phyloP scores from a whole-genome alignment of 1,140 invertebrate genomes.

The Aphaenogaster rudis region DNA sequence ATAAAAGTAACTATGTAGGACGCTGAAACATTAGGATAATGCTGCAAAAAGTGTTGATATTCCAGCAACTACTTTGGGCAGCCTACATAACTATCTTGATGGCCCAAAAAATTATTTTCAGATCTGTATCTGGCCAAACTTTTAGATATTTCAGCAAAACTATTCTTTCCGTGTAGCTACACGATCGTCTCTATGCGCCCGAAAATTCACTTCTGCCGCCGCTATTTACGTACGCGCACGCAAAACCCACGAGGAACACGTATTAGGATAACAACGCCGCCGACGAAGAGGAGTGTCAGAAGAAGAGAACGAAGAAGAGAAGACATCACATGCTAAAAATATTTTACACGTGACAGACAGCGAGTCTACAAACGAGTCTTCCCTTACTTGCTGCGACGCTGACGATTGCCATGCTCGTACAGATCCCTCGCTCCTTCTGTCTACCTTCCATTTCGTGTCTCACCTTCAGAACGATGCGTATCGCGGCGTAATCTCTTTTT shows the following conservation, averaged over 20 bases:
- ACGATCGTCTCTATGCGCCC: background rate
- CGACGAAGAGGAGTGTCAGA: background rate
- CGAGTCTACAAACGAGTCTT: constrained; percentile 24
- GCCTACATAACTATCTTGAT: too few species aligned
- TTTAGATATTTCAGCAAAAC: too few species aligned
- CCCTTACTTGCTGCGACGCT: constrained; percentile 60
- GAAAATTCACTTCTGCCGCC: background rate
- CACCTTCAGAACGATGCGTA: constrained; percentile 42
- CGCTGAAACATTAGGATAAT: too few species aligned
- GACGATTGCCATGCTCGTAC: constrained; percentile 56
- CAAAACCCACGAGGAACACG: background rate
- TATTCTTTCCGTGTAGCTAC: background rate
- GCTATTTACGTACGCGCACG: background rate
- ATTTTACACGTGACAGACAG: constrained; percentile 63
- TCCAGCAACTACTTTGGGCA: too few species aligned
- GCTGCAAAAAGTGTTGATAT: too few species aligned
- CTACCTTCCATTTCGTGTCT: constrained; percentile 33
- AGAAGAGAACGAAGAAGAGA: constrained; percentile 8
- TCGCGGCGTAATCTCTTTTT: constrained; percentile 69
- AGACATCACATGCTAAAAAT: constrained; percentile 68
- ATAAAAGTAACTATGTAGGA: too few species aligned
- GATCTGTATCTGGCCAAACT: too few species aligned
- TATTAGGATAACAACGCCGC: constrained; percentile 7
- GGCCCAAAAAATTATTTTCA: too few species aligned
- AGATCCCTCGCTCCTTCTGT: constrained; percentile 24